Evolutionary conservation across 2,113 vertebrate species (phyloP).

Genomic region (Embiotoca jacksoni): DNA sequence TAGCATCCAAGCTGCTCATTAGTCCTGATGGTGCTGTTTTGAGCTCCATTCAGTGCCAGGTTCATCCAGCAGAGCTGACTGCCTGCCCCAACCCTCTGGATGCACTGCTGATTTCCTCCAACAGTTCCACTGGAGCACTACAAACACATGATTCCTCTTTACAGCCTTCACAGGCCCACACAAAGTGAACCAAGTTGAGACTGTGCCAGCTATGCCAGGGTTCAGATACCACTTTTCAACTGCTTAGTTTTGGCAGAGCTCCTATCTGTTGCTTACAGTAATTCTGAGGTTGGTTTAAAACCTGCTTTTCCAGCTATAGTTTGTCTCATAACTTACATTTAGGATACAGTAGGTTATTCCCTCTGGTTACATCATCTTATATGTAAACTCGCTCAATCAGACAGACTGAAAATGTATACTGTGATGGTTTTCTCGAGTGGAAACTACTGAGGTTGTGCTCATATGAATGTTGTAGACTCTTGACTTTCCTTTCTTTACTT

Average conservation of each 20-base stretch:
- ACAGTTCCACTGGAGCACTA: slow-evolving; percentile 80
- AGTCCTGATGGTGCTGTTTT: slow-evolving; percentile 93
- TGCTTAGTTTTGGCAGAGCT: slow-evolving; percentile 35
- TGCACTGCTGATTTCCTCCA: slow-evolving; percentile 80
- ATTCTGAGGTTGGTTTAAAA: slow-evolving; percentile 31
- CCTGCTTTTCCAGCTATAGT: slow-evolving; percentile 57
- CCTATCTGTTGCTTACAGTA: slow-evolving; percentile 42
- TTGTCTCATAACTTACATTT: slow-evolving; percentile 47
- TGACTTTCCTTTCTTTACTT: slow-evolving; percentile 39
- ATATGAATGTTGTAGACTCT: slow-evolving; percentile 55
- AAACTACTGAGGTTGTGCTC: slow-evolving; percentile 41
- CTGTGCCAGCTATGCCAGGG: slow-evolving; percentile 33
- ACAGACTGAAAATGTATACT: slow-evolving; percentile 58
- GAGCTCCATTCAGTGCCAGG: slow-evolving; percentile 86
- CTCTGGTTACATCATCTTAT: slow-evolving; percentile 45
- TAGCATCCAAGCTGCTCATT: slow-evolving; percentile 89
- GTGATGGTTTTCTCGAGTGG: slow-evolving; percentile 56
- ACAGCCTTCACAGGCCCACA: slow-evolving; percentile 55
- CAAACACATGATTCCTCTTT: slow-evolving; percentile 77
- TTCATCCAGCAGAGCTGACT: slow-evolving; percentile 73
- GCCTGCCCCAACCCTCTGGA: slow-evolving; percentile 79
- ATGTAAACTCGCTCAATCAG: slow-evolving; percentile 42
- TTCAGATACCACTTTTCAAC: slow-evolving; percentile 15
- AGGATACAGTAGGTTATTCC: slow-evolving; percentile 34
- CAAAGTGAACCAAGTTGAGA: slow-evolving; percentile 57